Percentiles rank a stretch among this genome's conserved stretches.
Conservation (phyloP, 2,888 invertebrate species). For the Eupithecia insigniata region DNA sequence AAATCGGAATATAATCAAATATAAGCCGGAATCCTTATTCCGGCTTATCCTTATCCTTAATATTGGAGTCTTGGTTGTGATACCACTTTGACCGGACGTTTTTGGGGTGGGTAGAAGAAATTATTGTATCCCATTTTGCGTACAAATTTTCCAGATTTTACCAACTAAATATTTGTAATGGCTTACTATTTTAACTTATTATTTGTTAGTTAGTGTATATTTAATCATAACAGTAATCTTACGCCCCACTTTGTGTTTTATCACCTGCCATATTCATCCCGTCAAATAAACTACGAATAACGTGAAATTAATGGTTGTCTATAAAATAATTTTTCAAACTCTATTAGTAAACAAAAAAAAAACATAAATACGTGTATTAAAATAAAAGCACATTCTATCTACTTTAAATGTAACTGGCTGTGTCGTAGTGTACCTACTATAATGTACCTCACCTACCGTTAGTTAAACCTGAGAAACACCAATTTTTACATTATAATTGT, state of each 20-base stretch:
- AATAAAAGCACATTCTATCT: constrained; percentile 18
- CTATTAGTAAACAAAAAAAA: constrained; percentile 16
- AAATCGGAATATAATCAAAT: too few species aligned
- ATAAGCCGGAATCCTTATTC: too few species aligned
- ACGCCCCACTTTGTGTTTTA: neutral
- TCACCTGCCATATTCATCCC: neutral
- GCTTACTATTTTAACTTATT: neutral
- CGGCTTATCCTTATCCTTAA: too few species aligned
- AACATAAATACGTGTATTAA: constrained; percentile 30
- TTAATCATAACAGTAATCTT: neutral
- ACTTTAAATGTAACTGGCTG: constrained; percentile 36
- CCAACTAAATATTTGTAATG: neutral
- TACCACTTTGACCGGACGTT: neutral
- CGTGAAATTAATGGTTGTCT: constrained; percentile 22
- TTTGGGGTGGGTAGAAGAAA: neutral
- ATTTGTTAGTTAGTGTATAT: neutral
- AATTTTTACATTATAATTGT: constrained; percentile 15
- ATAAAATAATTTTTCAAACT: constrained; percentile 25
- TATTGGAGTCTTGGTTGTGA: too few species aligned
- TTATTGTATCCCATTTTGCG: neutral
- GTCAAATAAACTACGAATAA: constrained; percentile 8
- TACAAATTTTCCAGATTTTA: neutral
- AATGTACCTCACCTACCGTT: constrained; percentile 13
- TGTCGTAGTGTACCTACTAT: constrained; percentile 29
- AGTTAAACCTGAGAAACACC: constrained; percentile 20